A percentile compares a stretch with the other conserved stretches of the same genome.
These are phyloP conservation scores for Agelaius tricolor DNA, from an alignment of 2,113 vertebrate genomes.

Conservation along the genomic window DNA sequence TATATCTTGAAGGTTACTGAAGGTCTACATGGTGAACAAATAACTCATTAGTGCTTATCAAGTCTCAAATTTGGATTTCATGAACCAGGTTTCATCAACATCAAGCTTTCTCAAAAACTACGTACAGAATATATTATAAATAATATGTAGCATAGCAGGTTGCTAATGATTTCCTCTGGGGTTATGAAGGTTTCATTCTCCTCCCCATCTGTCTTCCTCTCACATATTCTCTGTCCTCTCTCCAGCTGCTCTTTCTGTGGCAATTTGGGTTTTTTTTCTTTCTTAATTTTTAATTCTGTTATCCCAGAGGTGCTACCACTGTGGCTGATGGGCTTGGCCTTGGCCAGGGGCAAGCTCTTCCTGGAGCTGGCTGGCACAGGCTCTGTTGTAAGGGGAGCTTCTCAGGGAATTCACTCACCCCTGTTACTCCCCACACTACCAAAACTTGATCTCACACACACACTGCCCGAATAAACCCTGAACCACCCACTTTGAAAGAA, in stretches of 20 bases:
- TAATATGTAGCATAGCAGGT: not conserved
- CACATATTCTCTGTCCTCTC: not conserved
- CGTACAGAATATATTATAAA: not conserved
- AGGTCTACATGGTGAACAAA: not conserved
- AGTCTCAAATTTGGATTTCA: not conserved
- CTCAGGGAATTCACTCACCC: not conserved
- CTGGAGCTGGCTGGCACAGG: not conserved
- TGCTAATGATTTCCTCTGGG: not conserved
- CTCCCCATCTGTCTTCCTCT: not conserved
- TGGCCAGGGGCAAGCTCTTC: not conserved
- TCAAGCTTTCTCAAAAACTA: not conserved
- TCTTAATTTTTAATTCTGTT: not conserved
- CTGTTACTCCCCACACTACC: fast-evolving
- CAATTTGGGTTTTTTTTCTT: fast-evolving
- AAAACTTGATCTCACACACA: not conserved
- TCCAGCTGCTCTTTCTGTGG: not conserved
- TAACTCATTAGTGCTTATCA: not conserved
- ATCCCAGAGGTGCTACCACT: not conserved
- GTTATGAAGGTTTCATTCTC: not conserved
- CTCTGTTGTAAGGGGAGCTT: not conserved
- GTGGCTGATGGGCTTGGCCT: not conserved
- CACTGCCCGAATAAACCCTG: not conserved
- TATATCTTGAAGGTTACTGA: not conserved
- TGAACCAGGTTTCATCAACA: not conserved
- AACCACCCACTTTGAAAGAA: slow-evolving; percentile 16